Evolutionary conservation across 1,140 invertebrate genomes (phyloP).

Genomic region (Orchesella cincta): DNA sequence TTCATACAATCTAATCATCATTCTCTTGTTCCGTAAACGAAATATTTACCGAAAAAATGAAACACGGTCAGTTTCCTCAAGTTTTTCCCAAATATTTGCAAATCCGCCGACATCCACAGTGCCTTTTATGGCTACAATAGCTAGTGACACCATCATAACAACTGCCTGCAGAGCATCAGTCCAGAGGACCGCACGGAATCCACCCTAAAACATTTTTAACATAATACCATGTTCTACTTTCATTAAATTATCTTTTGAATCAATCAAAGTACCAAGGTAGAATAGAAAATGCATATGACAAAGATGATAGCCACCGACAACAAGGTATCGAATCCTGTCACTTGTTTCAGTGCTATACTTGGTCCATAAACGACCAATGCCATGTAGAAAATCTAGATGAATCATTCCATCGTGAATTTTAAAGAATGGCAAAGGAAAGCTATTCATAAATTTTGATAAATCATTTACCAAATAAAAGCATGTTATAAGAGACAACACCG

Average conservation of each 20-base stretch:
- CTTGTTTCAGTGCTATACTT: slow-evolving; percentile 59
- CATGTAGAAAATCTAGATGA: slow-evolving; percentile 43
- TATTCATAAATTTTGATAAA: too few relatives aligned
- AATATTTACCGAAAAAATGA: slow-evolving; percentile 75
- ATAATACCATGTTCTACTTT: not conserved
- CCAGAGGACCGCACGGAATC: slow-evolving; percentile 63
- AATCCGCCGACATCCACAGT: slow-evolving; percentile 72
- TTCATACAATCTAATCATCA: too few relatives aligned
- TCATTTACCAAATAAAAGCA: slow-evolving; percentile 39
- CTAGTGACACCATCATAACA: slow-evolving; percentile 41
- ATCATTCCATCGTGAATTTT: too few relatives aligned
- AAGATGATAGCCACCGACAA: slow-evolving; percentile 59
- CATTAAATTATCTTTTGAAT: slow-evolving; percentile 20
- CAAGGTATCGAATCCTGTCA: slow-evolving; percentile 59
- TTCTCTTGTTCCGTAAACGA: too few relatives aligned
- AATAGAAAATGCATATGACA: slow-evolving; percentile 62
- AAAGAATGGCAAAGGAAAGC: too few relatives aligned
- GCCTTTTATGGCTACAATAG: slow-evolving; percentile 52
- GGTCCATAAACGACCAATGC: slow-evolving; percentile 37
- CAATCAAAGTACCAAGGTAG: slow-evolving; percentile 56
- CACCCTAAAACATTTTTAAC: slow-evolving; percentile 17
- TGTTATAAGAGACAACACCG: slow-evolving; percentile 31
- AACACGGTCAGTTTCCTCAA: slow-evolving; percentile 66
- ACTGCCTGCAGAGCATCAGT: slow-evolving; percentile 86
- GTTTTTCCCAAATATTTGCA: slow-evolving; percentile 68